A percentile compares a stretch with the other conserved stretches of the same genome.
phyloP scores from a whole-genome alignment of 2,797 vertebrate genomes.

The Orientallactaga sibirica region DNA sequence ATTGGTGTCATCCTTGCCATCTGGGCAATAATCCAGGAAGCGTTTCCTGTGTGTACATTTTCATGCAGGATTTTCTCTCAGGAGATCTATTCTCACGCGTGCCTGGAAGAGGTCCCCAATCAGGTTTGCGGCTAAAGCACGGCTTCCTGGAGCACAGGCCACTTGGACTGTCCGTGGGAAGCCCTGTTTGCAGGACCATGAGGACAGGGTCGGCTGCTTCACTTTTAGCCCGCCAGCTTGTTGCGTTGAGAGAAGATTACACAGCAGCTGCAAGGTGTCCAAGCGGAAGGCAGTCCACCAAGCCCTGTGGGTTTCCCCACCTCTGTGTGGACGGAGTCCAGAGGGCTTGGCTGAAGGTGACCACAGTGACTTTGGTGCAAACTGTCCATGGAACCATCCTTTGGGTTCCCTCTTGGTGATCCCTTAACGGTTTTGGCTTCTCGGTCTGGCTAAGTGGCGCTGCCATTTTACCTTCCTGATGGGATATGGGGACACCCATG shows the following conservation, averaged over 20 bases:
- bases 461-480: background rate
- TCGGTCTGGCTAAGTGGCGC: background rate
- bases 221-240: constrained; percentile 38
- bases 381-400: background rate
- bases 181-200: background rate
- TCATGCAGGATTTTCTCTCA: background rate
- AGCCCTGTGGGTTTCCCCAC: background rate
- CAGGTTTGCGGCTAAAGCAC: background rate
- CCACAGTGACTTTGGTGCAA: background rate
- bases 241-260: background rate
- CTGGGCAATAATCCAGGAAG: background rate
- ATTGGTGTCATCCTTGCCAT: background rate
- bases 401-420: background rate
- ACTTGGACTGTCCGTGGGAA: background rate
- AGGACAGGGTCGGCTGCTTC: background rate
- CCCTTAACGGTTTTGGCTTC: background rate
- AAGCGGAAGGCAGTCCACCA: background rate
- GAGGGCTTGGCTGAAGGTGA: background rate
- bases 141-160: background rate
- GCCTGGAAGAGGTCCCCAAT: background rate
- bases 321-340: background rate
- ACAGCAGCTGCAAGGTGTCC: background rate
- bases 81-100: background rate
- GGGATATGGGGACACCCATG: background rate
- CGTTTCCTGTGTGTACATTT: background rate